Base-by-base conservation (phyloP, 1,140 invertebrate species). In the Drosophila busckii region DNA sequence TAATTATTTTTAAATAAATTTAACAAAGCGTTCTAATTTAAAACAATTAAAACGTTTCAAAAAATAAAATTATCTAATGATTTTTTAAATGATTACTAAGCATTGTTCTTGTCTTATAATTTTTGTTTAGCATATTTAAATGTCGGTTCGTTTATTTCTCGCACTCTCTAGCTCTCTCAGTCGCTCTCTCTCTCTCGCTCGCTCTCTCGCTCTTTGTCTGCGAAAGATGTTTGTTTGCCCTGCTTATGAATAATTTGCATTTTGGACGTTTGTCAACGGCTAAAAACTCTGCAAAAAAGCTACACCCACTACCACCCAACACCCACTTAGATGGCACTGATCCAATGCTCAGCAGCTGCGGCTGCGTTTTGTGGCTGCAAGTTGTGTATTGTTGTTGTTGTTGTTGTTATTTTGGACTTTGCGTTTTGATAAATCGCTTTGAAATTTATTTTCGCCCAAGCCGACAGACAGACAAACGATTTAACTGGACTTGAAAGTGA, bases 161-260 rank as follows among this genome's bases (percentile, higher is more conserved):
- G 3, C 17, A 20, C 2, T 13, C 17, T 31, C 8, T 23, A 7
- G n/a, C 16, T 40, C 3, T 23, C 25, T 29, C 48, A 13, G 8
- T 6, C 5, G 16, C 17, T 7, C 13, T 23, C 3, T 29, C 19
- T 26, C 3, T 16, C 2, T 34, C 16, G 15, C 40, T 42, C 22
- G 7, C 42, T 22, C 4, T 20, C 3, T 16, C 23, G 5, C 23
- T 13, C 13, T 5, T 2, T 16, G 32, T 20, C 2, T 28, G 13
- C 20, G 15, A 41, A 64, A 64, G 46, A 64, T 64, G 41, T 60
- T 64, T 64, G 46, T 62, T 54, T 61, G 56, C 35, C 42, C 41
- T 55, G 58, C 50, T 62, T 62, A 66, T 66, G 58, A 66, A 66
- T 66, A 66, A 66, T 66, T 66, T 66, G 63, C 63, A 45, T 62